phyloP scores from a whole-genome alignment of 2,888 invertebrate species.

The Disparrhopalites patrizii region DNA sequence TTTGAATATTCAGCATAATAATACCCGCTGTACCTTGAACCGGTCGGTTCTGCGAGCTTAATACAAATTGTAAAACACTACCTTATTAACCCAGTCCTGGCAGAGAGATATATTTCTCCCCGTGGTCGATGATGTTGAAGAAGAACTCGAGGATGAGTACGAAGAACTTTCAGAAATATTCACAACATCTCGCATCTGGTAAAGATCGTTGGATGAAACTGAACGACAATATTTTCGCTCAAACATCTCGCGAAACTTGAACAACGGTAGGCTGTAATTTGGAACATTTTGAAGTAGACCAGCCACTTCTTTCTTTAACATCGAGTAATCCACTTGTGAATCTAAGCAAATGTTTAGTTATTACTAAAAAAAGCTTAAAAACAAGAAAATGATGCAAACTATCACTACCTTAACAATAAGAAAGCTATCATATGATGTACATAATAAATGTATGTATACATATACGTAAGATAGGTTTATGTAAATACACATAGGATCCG shows the following conservation, averaged over 20 bases:
- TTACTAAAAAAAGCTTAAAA: no score
- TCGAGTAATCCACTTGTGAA: constrained; percentile 31
- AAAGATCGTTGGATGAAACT: constrained; percentile 55
- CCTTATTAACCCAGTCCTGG: constrained; percentile 38
- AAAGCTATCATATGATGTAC: background rate
- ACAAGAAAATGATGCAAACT: background rate
- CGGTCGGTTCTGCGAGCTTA: background rate
- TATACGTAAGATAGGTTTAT: background rate
- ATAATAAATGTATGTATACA: background rate
- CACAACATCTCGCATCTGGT: constrained; percentile 71
- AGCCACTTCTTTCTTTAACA: constrained; percentile 57
- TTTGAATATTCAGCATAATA: constrained; percentile 16
- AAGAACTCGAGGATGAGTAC: constrained; percentile 14
- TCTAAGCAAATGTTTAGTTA: constrained; percentile 11
- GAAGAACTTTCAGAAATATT: constrained; percentile 33
- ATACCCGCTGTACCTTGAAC: no score
- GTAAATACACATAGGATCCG: background rate
- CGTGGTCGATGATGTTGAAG: constrained; percentile 23
- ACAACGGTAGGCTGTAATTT: constrained; percentile 68
- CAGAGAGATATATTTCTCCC: constrained; percentile 40
- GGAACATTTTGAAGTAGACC: constrained; percentile 71
- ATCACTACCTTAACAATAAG: no score
- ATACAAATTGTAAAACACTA: background rate
- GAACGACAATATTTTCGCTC: constrained; percentile 75
- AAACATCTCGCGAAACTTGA: constrained; percentile 76